Base-by-base conservation (phyloP, 2,888 invertebrate genomes). In the Romanomermis culicivorax region DNA sequence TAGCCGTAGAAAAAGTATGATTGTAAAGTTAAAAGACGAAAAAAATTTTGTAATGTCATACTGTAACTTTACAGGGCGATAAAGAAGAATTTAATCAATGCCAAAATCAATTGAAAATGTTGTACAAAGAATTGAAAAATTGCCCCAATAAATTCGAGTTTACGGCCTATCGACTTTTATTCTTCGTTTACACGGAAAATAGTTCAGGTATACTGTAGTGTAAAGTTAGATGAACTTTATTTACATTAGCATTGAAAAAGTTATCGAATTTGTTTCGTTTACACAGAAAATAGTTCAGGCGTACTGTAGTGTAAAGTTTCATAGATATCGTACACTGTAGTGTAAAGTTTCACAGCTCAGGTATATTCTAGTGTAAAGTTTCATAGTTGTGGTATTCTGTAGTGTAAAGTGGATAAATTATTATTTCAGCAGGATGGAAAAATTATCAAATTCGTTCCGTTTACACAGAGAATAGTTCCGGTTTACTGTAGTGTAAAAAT, bases 31-130 rank as follows among this genome's bases (percentile, higher is more conserved):
- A n/a, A n/a, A n/a, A n/a, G n/a, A n/a, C n/a, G n/a, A n/a, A n/a
- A n/a, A 58, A n/a, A n/a, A n/a, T n/a, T n/a, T n/a, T n/a, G n/a
- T n/a, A n/a, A n/a, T n/a, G n/a, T n/a, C n/a, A n/a, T 45, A 23
- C 45, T n/a, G 11, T 45, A n/a, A 45, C 7, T 45, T 45, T 45
- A 1, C 57, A 75, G 74, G 87, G 88, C 53, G 97, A 97, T 69
- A 89, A 91, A 70, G 93, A 91, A 69, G 97, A 99, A 71, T 97
- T 95, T 70, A 99, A 99, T 76, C 95, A 97, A 72, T 99, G 97
- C 70, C 97, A 97, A 74, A 89, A 91, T 17, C 97, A 99, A 74
- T 76, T 99, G 54, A 86, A 86, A 75, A 83, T 86, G 78, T 77
- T 99, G 30, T 97, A 97, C 70, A 47, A 57, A 20, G 64, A 66